phyloP scores from a whole-genome alignment of 2,888 invertebrate species.

The Drosophila fungiperda region DNA sequence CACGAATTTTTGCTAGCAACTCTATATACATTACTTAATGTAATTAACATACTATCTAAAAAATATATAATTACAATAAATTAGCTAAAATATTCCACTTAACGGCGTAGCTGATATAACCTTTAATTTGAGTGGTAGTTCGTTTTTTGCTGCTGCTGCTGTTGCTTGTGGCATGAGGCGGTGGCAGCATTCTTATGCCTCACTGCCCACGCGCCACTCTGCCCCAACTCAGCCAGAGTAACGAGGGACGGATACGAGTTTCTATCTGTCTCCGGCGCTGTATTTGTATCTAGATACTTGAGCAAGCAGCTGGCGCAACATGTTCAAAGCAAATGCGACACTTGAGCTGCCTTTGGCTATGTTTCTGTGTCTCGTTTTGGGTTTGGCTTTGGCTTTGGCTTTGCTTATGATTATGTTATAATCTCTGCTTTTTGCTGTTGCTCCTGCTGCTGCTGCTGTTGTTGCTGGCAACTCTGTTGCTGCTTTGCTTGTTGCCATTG shows the following conservation, averaged over 20 bases:
- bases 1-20: neutral
- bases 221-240: slow-evolving; percentile 23
- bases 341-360: slow-evolving; percentile 65
- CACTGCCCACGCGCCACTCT: slow-evolving; percentile 63
- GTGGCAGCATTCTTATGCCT: slow-evolving; percentile 49
- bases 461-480: slow-evolving; percentile 2
- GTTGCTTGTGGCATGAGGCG: slow-evolving; percentile 35
- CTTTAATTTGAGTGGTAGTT: neutral
- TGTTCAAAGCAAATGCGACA: slow-evolving; percentile 65
- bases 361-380: slow-evolving; percentile 25
- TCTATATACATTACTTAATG: neutral
- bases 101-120: neutral
- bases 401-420: slow-evolving; percentile 55
- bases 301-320: slow-evolving; percentile 63
- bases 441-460: neutral
- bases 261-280: slow-evolving; percentile 15
- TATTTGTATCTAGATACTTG: slow-evolving; percentile 43
- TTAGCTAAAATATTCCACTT: neutral
- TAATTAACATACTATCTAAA: neutral
- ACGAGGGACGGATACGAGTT: slow-evolving; percentile 3
- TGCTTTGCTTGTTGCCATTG: slow-evolving; percentile 13
- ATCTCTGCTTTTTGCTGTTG: slow-evolving; percentile 32
- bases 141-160: neutral
- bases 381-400: slow-evolving; percentile 30
- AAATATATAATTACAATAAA: neutral